phyloP scores from a whole-genome alignment of 2,113 vertebrate genomes.

The Callopanchax toddi region DNA sequence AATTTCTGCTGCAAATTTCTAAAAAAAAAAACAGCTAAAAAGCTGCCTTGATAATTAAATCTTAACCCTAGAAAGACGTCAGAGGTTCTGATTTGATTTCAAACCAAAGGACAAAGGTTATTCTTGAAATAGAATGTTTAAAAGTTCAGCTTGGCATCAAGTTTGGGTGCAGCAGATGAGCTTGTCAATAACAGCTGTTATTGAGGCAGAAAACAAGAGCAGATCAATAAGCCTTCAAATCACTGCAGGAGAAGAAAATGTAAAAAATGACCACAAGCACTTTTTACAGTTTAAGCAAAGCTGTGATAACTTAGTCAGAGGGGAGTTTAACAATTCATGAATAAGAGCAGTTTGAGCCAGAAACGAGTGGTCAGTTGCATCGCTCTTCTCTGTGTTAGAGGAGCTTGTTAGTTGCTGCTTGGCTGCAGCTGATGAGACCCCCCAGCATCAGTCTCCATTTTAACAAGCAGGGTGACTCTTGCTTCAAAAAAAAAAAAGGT shows the following conservation, averaged over 20 bases:
- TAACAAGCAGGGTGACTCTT: background rate
- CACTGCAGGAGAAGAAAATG: background rate
- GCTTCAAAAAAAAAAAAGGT: background rate
- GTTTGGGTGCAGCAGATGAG: background rate
- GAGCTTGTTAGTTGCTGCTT: background rate
- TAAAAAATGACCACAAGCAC: conserved; percentile 1
- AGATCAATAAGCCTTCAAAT: conserved; percentile 1
- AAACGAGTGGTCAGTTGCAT: background rate
- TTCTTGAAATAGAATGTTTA: no score
- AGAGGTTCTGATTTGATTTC: background rate
- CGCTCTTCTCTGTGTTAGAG: background rate
- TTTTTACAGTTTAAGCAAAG: background rate
- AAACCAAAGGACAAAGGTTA: background rate
- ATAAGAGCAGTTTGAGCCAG: background rate
- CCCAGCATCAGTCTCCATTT: background rate
- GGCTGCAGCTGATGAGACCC: conserved; percentile 10
- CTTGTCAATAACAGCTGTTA: conserved; percentile 18
- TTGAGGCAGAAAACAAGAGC: background rate
- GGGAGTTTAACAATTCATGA: background rate
- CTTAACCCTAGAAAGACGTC: background rate
- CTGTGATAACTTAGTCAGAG: background rate
- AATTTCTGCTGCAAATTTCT: no score
- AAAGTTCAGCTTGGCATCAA: no score
- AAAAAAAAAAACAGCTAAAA: no score
- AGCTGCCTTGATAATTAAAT: no score